Conservation (phyloP, 2,888 invertebrate genomes). For the Temnothorax rugatulus region DNA sequence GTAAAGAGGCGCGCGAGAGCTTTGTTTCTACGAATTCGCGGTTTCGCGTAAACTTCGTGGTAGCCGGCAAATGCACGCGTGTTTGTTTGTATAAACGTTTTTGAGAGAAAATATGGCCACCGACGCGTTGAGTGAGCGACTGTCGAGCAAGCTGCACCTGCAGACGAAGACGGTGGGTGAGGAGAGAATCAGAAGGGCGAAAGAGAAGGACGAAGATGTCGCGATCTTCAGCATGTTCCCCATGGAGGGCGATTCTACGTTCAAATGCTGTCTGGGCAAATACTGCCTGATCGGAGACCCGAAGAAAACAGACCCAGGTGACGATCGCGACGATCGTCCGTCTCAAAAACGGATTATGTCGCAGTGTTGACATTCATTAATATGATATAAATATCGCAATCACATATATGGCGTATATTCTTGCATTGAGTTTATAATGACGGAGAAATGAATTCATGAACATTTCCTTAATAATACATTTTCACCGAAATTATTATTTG, state of each 20-base stretch:
- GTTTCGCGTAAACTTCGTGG: slow-evolving; percentile 9
- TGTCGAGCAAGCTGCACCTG: slow-evolving; percentile 90
- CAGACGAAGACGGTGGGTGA: slow-evolving; percentile 94
- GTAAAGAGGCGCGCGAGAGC: slow-evolving; percentile 22
- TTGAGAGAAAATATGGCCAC: slow-evolving; percentile 89
- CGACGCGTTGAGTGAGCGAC: slow-evolving; percentile 93
- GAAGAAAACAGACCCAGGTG: slow-evolving; percentile 93
- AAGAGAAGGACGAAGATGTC: slow-evolving; percentile 95
- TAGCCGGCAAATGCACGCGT: slow-evolving; percentile 34
- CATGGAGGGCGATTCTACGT: slow-evolving; percentile 91
- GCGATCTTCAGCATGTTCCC: slow-evolving; percentile 95
- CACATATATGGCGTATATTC: background rate
- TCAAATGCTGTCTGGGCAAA: slow-evolving; percentile 92
- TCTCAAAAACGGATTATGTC: background rate
- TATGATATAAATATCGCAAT: background rate
- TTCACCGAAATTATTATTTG: background rate
- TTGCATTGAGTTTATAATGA: background rate
- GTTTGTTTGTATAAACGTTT: slow-evolving; percentile 25
- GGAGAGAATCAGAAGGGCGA: slow-evolving; percentile 92
- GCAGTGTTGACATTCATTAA: background rate
- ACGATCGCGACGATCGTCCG: slow-evolving; percentile 60
- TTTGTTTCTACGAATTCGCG: background rate
- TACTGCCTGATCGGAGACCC: slow-evolving; percentile 93
- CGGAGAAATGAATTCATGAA: background rate
- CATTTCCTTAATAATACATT: background rate